Evolutionary conservation across 2,888 invertebrate genomes (phyloP).

Genomic region (Tridacna gigas): DNA sequence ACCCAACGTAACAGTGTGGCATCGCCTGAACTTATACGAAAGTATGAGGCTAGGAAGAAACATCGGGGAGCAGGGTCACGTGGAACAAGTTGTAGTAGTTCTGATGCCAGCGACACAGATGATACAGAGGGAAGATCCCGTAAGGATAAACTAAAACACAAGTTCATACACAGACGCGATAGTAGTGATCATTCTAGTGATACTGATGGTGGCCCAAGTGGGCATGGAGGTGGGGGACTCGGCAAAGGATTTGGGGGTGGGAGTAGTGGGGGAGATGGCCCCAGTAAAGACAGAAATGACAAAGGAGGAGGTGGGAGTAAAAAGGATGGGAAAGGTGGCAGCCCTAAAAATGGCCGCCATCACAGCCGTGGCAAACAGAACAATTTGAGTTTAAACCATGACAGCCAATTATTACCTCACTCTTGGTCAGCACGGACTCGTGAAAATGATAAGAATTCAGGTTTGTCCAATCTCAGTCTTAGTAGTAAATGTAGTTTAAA

Average conservation of each 20-base stretch:
- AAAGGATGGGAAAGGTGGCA: constrained; percentile 67
- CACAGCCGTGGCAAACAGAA: constrained; percentile 65
- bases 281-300: constrained; percentile 63
- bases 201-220: constrained; percentile 82
- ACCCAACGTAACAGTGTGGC: constrained; percentile 73
- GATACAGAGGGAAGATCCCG: constrained; percentile 84
- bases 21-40: constrained; percentile 84
- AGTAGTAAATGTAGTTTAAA: constrained; percentile 73
- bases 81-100: constrained; percentile 94
- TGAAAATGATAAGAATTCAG: constrained; percentile 71
- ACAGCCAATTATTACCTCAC: constrained; percentile 45
- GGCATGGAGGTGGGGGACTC: constrained; percentile 71
- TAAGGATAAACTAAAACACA: constrained; percentile 81
- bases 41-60: constrained; percentile 87
- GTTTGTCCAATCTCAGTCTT: constrained; percentile 71
- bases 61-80: constrained; percentile 88
- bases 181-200: constrained; percentile 84
- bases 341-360: constrained; percentile 59
- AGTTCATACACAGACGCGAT: constrained; percentile 81
- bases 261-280: constrained; percentile 63
- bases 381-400: constrained; percentile 52
- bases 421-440: constrained; percentile 53
- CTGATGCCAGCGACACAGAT: constrained; percentile 94
- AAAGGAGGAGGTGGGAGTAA: constrained; percentile 69
- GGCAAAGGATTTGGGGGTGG: constrained; percentile 69